A percentile compares a stretch with the other conserved stretches of the same genome.
phyloP scores from a whole-genome alignment of 2,113 vertebrate species.

The Drymodes brunneopygia region DNA sequence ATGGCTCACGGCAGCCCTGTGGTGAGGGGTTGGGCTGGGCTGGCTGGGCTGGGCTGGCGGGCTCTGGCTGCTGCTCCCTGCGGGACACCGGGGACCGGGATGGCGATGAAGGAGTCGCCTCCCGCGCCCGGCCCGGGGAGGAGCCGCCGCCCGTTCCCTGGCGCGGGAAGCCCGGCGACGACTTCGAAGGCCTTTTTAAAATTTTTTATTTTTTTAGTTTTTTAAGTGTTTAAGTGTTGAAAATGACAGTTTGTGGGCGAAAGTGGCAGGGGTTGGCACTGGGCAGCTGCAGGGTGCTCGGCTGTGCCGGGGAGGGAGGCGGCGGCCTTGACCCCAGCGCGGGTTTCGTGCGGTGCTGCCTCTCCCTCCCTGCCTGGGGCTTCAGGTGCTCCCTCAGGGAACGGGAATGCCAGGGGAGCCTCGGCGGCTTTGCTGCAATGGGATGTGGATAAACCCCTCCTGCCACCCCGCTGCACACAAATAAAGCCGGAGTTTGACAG shows the following conservation, averaged over 20 bases:
- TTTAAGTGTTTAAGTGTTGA: not conserved
- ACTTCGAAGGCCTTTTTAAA: not conserved
- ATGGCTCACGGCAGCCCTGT: slow-evolving; percentile 60
- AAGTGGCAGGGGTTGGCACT: accelerated
- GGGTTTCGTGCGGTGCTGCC: accelerated
- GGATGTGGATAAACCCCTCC: accelerated
- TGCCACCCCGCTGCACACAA: accelerated
- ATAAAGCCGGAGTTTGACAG: accelerated
- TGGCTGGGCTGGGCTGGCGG: too few species aligned
- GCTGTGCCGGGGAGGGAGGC: not conserved
- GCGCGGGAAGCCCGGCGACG: not conserved
- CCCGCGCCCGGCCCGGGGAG: too few species aligned
- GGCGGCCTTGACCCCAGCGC: accelerated
- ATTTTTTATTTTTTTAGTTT: too few species aligned
- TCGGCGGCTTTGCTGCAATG: not conserved
- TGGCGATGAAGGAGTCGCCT: accelerated
- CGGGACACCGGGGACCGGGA: accelerated
- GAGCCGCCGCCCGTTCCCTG: accelerated
- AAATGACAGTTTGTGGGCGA: accelerated
- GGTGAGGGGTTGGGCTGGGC: slow-evolving; percentile 50
- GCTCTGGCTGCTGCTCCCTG: accelerated
- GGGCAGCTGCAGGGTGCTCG: accelerated
- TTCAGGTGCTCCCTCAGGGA: accelerated
- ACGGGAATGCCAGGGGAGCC: accelerated
- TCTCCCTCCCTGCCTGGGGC: accelerated